phyloP scores from a whole-genome alignment of 2,888 invertebrate species.

The Unio pictorum region DNA sequence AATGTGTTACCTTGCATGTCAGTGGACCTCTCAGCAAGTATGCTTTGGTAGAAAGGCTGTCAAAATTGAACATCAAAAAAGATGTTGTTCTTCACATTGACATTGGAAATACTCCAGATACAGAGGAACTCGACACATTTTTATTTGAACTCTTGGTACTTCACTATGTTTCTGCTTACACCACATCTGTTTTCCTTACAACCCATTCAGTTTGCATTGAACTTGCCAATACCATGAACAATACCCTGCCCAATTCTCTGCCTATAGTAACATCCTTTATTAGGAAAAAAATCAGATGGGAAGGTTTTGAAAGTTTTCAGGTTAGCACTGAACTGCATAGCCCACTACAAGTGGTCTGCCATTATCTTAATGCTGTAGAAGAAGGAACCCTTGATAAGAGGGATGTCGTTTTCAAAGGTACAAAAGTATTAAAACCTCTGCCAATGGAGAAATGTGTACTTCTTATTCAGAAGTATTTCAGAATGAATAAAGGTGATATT shows the following conservation, averaged over 20 bases:
- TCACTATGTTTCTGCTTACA: constrained; percentile 27
- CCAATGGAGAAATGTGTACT: constrained; percentile 15
- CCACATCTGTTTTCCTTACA: constrained; percentile 17
- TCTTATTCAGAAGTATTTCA: constrained; percentile 29
- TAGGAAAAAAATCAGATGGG: constrained; percentile 28
- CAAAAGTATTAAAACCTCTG: constrained; percentile 14
- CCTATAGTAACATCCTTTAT: constrained; percentile 34
- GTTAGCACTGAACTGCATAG: constrained; percentile 39
- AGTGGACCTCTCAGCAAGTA: constrained; percentile 37
- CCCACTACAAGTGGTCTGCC: constrained; percentile 48
- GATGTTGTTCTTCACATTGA: constrained; percentile 41
- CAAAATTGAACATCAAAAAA: constrained; percentile 12
- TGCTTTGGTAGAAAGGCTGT: constrained; percentile 25
- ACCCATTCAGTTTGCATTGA: constrained; percentile 36
- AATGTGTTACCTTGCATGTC: constrained; percentile 32
- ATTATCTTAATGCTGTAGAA: constrained; percentile 29
- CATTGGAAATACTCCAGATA: constrained; percentile 31
- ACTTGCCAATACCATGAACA: constrained; percentile 42
- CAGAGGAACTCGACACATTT: constrained; percentile 36
- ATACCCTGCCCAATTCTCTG: constrained; percentile 36
- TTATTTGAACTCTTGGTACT: constrained; percentile 49
- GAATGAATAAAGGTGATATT: constrained; percentile 10
- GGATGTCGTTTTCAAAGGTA: constrained; percentile 29
- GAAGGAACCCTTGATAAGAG: constrained; percentile 20
- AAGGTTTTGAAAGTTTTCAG: constrained; percentile 25